Evolutionary conservation across 2,888 invertebrate genomes (phyloP).

Genomic region (Drosophila monieri): DNA sequence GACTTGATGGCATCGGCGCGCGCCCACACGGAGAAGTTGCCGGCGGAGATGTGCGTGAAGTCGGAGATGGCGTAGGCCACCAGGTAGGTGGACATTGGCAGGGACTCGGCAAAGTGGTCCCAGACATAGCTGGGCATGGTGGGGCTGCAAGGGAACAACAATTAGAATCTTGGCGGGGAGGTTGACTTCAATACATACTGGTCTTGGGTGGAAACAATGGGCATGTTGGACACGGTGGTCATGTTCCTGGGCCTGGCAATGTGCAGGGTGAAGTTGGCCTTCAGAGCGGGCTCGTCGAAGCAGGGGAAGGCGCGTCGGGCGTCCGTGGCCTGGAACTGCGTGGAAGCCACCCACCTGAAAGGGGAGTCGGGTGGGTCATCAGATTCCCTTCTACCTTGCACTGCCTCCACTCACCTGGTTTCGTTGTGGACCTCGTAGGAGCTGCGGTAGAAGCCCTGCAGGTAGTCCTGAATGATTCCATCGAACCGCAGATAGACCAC

Average conservation of each 20-base stretch:
- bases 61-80: constrained; percentile 94
- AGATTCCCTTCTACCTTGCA: neutral
- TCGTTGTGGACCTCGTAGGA: constrained; percentile 89
- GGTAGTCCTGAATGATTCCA: constrained; percentile 89
- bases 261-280: constrained; percentile 91
- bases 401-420: constrained; percentile 86
- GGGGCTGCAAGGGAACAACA: constrained; percentile 83
- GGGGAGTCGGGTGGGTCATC: neutral
- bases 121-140: constrained; percentile 87
- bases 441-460: constrained; percentile 93
- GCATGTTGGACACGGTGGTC: constrained; percentile 93
- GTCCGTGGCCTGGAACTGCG: constrained; percentile 93
- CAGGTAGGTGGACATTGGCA: constrained; percentile 95
- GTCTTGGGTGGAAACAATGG: constrained; percentile 79
- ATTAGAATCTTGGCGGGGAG: neutral
- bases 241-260: constrained; percentile 89
- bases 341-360: constrained; percentile 90
- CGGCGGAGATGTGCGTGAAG: constrained; percentile 86
- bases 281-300: constrained; percentile 93
- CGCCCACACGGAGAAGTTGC: constrained; percentile 89
- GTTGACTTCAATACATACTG: constrained; percentile 71
- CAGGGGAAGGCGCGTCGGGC: constrained; percentile 93
- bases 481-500: constrained; percentile 88
- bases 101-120: constrained; percentile 90
- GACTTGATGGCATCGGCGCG: constrained; percentile 89